These are phyloP conservation scores for Octopus sinensis DNA, from an alignment of 1,140 invertebrate genomes.

Conservation along the genomic window DNA sequence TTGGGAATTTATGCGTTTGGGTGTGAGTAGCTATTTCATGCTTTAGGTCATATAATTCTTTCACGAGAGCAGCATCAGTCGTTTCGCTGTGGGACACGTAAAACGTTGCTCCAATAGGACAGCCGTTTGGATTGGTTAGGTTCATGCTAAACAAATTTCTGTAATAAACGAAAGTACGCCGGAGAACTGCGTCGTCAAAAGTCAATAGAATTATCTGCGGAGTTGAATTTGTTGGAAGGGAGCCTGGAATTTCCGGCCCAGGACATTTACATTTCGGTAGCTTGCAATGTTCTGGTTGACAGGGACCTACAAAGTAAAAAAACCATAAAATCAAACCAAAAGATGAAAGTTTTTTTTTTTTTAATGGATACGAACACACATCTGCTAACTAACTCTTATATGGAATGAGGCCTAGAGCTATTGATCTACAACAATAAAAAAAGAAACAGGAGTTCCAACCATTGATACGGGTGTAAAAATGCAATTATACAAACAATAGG, in stretches of 20 bases:
- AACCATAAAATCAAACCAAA: no score
- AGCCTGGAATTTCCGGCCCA: constrained; percentile 41
- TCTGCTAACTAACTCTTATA: no score
- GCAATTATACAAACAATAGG: no score
- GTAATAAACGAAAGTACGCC: background rate
- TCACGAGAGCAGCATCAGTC: constrained; percentile 92
- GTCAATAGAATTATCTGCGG: constrained; percentile 24
- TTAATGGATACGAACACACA: no score
- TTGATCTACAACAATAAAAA: no score
- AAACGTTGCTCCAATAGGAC: constrained; percentile 93
- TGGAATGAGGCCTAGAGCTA: no score
- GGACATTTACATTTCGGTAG: constrained; percentile 93
- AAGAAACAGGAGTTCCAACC: no score
- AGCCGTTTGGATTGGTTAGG: constrained; percentile 81
- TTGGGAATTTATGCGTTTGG: constrained; percentile 65
- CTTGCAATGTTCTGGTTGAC: constrained; percentile 65
- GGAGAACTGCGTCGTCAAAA: constrained; percentile 22
- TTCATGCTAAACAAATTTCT: constrained; percentile 13
- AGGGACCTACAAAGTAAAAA: background rate
- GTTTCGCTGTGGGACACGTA: constrained; percentile 97
- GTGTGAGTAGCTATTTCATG: constrained; percentile 96
- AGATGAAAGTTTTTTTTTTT: no score
- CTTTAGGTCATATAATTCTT: constrained; percentile 88
- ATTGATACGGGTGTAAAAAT: no score
- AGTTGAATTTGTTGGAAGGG: constrained; percentile 1